These are phyloP conservation scores for Amblyopsis rosae DNA, from an alignment of 2,113 vertebrate species.

Conservation along the genomic window DNA sequence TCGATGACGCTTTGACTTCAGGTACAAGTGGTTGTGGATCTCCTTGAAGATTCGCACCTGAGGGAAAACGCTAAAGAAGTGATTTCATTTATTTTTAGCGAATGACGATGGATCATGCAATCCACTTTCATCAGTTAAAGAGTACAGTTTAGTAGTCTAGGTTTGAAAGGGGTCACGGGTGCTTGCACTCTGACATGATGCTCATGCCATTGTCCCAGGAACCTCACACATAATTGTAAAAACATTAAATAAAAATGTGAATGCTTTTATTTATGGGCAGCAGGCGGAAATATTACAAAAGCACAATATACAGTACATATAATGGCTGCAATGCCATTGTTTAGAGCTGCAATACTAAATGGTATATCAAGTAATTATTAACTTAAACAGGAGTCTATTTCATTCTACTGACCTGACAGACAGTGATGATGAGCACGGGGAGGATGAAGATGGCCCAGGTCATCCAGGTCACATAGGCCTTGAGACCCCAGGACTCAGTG, in stretches of 20 bases:
- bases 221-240: no score
- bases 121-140: no score
- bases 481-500: slow-evolving; percentile 81
- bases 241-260: no score
- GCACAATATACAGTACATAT: no score
- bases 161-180: no score
- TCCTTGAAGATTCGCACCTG: slow-evolving; percentile 85
- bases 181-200: no score
- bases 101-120: no score
- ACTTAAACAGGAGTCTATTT: neutral
- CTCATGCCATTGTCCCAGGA: no score
- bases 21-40: slow-evolving; percentile 81
- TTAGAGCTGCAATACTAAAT: neutral
- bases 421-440: slow-evolving; percentile 79
- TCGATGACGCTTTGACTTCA: slow-evolving; percentile 66
- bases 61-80: neutral
- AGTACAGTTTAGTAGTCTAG: no score
- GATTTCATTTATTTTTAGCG: no score
- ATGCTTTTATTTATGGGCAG: no score
- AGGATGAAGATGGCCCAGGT: slow-evolving; percentile 82
- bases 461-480: slow-evolving; percentile 87
- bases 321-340: neutral
- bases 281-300: no score
- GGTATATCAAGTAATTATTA: neutral
- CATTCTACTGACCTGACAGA: slow-evolving; percentile 74